These are phyloP conservation scores for Unio delphinus DNA, from an alignment of 2,888 invertebrate genomes.

Conservation along the genomic window DNA sequence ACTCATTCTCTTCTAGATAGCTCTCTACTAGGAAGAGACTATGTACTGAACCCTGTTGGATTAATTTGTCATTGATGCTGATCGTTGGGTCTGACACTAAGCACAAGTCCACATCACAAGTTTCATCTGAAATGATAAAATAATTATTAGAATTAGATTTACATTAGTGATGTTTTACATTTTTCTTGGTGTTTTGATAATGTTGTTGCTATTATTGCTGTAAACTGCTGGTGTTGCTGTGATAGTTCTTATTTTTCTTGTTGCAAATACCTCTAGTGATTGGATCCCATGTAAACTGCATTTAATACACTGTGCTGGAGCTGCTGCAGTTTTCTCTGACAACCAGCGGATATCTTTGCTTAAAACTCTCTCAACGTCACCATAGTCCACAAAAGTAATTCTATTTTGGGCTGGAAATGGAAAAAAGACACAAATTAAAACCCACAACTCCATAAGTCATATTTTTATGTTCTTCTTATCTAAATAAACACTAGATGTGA, in stretches of 20 bases:
- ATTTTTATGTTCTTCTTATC: background rate
- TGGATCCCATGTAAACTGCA: too few relatives aligned
- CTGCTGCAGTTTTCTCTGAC: too few relatives aligned
- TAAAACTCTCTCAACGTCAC: too few relatives aligned
- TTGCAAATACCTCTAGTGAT: constrained; percentile 32
- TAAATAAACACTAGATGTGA: too few relatives aligned
- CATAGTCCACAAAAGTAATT: constrained; percentile 56
- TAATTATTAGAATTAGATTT: too few relatives aligned
- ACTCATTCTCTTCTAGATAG: background rate
- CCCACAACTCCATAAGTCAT: background rate
- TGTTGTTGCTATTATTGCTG: too few relatives aligned
- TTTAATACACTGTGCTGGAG: too few relatives aligned
- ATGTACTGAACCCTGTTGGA: constrained; percentile 26
- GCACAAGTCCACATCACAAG: constrained; percentile 39
- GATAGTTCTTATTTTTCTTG: too few relatives aligned
- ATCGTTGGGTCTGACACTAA: constrained; percentile 18
- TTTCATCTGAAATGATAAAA: constrained; percentile 23
- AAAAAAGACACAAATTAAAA: background rate
- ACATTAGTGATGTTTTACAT: too few relatives aligned
- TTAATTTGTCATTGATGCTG: constrained; percentile 36
- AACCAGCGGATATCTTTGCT: too few relatives aligned
- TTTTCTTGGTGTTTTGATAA: too few relatives aligned
- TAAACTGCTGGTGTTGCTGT: too few relatives aligned
- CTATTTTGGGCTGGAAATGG: constrained; percentile 32
- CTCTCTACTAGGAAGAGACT: background rate